Evolutionary conservation across 2,888 invertebrate species (phyloP).

Genomic region (Arrhopalites spinosus): DNA sequence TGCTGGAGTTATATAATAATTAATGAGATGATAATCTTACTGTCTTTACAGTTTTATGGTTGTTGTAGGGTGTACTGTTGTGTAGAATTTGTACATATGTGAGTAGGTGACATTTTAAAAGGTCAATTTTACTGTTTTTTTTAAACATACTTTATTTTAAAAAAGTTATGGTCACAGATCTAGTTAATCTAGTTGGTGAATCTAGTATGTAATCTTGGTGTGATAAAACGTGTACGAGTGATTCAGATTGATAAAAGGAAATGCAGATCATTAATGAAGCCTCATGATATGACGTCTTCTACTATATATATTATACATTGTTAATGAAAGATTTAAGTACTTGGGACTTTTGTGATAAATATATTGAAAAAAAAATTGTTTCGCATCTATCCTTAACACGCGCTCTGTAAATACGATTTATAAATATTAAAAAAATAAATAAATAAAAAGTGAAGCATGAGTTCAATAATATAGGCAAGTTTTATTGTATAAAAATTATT

Average conservation of each 20-base stretch:
- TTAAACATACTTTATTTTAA: too few relatives aligned
- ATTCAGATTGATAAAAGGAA: not conserved
- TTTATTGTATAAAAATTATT: not conserved
- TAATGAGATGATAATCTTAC: too few relatives aligned
- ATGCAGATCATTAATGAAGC: not conserved
- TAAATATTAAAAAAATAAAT: slow-evolving; percentile 1
- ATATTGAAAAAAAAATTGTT: not conserved
- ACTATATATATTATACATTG: too few relatives aligned
- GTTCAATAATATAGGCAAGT: not conserved
- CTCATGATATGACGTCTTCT: not conserved
- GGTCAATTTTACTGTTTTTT: too few relatives aligned
- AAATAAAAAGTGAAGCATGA: not conserved
- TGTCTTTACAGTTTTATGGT: too few relatives aligned
- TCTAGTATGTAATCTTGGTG: not conserved
- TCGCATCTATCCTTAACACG: too few relatives aligned
- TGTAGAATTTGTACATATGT: too few relatives aligned
- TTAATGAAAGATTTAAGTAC: not conserved
- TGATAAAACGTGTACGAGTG: not conserved
- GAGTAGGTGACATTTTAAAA: too few relatives aligned
- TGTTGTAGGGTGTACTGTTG: too few relatives aligned
- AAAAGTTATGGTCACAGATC: too few relatives aligned
- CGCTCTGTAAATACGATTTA: not conserved
- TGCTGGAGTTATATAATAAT: too few relatives aligned
- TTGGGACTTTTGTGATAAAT: not conserved
- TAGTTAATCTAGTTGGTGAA: not conserved